Conservation (phyloP, 2,113 vertebrate species). For the Boleophthalmus pectinirostris region DNA sequence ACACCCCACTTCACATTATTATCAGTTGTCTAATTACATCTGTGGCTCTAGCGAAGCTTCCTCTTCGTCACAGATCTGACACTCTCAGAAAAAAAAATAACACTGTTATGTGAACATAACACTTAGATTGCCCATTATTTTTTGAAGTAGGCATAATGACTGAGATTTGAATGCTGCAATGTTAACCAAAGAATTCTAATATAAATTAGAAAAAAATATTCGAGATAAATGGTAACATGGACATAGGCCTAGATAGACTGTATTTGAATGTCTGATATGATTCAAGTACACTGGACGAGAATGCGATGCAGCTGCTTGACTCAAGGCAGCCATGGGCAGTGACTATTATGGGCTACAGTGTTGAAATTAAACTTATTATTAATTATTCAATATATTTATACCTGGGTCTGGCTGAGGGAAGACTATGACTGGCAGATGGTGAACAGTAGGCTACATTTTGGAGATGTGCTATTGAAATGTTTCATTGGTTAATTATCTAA, state of each 20-base stretch:
- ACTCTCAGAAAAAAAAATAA: background rate
- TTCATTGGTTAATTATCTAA: background rate
- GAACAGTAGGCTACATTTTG: background rate
- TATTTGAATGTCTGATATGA: background rate
- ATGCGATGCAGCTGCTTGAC: constrained; percentile 28
- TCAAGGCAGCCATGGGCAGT: constrained; percentile 10
- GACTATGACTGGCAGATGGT: background rate
- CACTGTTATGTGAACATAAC: background rate
- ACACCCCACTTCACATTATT: constrained; percentile 5
- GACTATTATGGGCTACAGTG: constrained; percentile 3
- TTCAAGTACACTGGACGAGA: constrained; percentile 1
- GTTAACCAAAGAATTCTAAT: too few relatives aligned
- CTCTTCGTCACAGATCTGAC: background rate
- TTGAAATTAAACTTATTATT: constrained; percentile 22
- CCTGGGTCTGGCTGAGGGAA: background rate
- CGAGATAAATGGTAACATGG: too few relatives aligned
- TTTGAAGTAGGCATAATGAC: background rate
- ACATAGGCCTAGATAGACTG: background rate
- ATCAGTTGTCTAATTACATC: constrained; percentile 1
- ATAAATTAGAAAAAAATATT: too few relatives aligned
- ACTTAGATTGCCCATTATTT: background rate
- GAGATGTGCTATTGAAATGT: background rate
- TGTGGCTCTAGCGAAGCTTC: background rate
- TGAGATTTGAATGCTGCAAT: too few relatives aligned
- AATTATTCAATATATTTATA: constrained; percentile 1